Evolutionary conservation across 2,888 invertebrate species (phyloP), one percentile per base, ranked within the genome.

Genomic region (Leucophora obtusa): DNA sequence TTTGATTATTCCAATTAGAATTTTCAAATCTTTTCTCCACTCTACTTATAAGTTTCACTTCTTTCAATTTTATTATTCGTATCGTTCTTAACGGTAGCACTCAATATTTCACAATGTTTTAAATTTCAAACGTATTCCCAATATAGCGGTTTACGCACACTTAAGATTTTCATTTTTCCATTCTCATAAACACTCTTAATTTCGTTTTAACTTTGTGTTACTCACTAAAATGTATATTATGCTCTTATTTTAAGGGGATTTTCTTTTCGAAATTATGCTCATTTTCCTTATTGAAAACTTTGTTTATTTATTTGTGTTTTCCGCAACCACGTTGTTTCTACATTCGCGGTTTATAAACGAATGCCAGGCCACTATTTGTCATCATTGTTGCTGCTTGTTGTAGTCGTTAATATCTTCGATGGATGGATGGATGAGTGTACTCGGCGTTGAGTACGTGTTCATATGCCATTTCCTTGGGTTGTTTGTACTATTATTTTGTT

Each of bases 311-410:
- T 58, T 15, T 56, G 14, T 7, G n/a, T 77, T 77, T 77, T 35
- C 80, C 81, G 81, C 53, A n/a, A 62, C 18, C 69, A 81, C 73
- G 81, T 74, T 77, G 77, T 77, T 81, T 73, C 65, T 74, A 62
- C 66, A 18, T 66, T 66, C 66, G 58, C 73, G 73, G 54, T 62
- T 81, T 62, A 15, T 58, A 18, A 24, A 63, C 66, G 73, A 81
- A 77, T 81, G 73, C 17, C 66, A 56, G 63, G 54, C 28, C 56
- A 51, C 53, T 53, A 56, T 60, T 70, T 70, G 59, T 70, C 59
- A 51, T 59, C 58, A 53, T 60, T 56, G 77, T 51, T 78, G 43
- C 43, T 78, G 43, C 43, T 47, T n/a, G 43, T n/a, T n/a, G 43
- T 28, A 28, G 28, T n/a, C 43, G 5, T n/a, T 47, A n/a, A 14